Conservation (phyloP, 2,797 vertebrate genomes). For the Cheirogaleus major region DNA sequence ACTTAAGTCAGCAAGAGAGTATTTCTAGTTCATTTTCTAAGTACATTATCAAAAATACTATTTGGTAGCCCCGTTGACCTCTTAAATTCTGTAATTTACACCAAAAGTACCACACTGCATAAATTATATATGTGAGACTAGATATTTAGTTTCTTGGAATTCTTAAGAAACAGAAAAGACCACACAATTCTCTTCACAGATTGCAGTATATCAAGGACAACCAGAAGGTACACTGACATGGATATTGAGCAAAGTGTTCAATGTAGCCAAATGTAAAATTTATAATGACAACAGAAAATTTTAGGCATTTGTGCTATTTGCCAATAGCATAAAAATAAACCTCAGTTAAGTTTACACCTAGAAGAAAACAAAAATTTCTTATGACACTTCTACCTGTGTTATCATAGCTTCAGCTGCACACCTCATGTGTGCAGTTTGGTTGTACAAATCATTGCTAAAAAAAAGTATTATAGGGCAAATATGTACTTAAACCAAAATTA, state of each 20-base stretch:
- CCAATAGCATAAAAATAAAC: neutral
- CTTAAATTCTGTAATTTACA: slow-evolving; percentile 72
- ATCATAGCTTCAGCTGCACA: neutral
- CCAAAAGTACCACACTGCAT: slow-evolving; percentile 77
- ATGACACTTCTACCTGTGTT: neutral
- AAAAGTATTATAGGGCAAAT: neutral
- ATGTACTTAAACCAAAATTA: neutral
- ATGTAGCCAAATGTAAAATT: slow-evolving; percentile 67
- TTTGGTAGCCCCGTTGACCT: slow-evolving; percentile 79
- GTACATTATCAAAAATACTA: slow-evolving; percentile 47
- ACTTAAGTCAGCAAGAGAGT: neutral
- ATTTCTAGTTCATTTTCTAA: neutral
- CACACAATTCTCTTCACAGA: slow-evolving; percentile 74
- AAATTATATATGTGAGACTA: slow-evolving; percentile 79
- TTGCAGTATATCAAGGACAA: slow-evolving; percentile 69
- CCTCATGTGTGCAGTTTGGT: neutral
- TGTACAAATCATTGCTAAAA: slow-evolving; percentile 11
- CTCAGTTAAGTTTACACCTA: neutral
- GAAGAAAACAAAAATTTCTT: neutral
- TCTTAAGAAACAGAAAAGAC: slow-evolving; percentile 64
- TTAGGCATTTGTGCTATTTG: neutral
- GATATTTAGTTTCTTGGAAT: slow-evolving; percentile 81
- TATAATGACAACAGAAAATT: slow-evolving; percentile 24
- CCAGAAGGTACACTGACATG: slow-evolving; percentile 71
- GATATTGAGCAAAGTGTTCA: slow-evolving; percentile 50